phyloP scores from a whole-genome alignment of 2,113 vertebrate genomes.

The Arenaria interpres region DNA sequence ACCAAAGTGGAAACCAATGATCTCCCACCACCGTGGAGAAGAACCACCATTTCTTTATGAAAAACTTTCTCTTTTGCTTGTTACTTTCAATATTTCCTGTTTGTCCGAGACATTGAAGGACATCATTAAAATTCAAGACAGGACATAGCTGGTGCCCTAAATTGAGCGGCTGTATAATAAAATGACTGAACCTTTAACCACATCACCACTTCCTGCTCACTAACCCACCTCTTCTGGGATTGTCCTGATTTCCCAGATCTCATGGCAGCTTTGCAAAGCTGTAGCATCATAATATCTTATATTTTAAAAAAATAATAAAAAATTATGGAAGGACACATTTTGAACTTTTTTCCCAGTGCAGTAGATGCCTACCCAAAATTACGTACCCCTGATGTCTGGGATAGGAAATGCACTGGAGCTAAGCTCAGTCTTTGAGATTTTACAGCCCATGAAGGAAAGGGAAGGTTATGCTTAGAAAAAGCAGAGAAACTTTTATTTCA shows the following conservation, averaged over 20 bases:
- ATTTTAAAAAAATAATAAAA: neutral
- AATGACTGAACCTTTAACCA: neutral
- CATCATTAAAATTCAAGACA: neutral
- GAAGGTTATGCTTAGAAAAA: neutral
- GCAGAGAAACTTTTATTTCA: neutral
- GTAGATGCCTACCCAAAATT: neutral
- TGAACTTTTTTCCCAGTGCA: neutral
- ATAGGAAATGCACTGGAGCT: neutral
- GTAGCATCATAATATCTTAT: neutral
- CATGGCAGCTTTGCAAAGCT: neutral
- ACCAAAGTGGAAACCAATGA: neutral
- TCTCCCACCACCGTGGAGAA: neutral
- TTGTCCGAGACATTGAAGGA: neutral
- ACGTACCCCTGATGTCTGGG: neutral
- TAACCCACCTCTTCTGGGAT: neutral
- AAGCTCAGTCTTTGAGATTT: neutral
- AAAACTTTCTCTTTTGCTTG: neutral
- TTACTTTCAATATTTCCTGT: neutral
- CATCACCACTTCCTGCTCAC: neutral
- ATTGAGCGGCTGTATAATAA: neutral
- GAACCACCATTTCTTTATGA: neutral
- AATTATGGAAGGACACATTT: neutral
- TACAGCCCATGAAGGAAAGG: neutral
- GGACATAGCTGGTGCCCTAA: neutral
- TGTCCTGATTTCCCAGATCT: neutral